These are phyloP conservation scores for Elmis aenea DNA, from an alignment of 2,888 invertebrate species.

Conservation along the genomic window DNA sequence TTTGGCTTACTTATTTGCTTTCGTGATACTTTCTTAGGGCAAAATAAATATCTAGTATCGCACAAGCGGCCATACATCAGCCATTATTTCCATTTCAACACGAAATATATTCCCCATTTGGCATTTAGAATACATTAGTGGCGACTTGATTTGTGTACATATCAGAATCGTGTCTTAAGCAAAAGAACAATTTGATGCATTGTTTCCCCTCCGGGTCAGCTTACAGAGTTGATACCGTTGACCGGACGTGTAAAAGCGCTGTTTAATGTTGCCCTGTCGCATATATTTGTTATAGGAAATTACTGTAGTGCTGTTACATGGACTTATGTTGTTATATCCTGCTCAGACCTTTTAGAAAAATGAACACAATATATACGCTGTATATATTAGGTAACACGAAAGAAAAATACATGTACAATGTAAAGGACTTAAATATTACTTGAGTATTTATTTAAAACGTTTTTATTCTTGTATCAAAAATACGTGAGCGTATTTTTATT, in stretches of 20 bases:
- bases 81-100: conserved; percentile 12
- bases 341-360: too few species aligned
- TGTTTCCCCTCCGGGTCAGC: conserved; percentile 18
- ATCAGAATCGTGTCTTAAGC: conserved; percentile 22
- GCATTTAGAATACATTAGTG: conserved; percentile 18
- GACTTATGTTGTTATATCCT: conserved; percentile 14
- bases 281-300: conserved; percentile 40
- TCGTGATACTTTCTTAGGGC: too few species aligned
- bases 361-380: too few species aligned
- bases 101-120: conserved; percentile 12
- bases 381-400: too few species aligned
- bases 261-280: conserved; percentile 31
- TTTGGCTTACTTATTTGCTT: too few species aligned
- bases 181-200: conserved; percentile 20
- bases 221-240: conserved; percentile 22
- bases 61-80: conserved; percentile 10
- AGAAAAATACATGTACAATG: too few species aligned
- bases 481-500: too few species aligned
- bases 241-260: conserved; percentile 37
- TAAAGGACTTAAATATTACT: too few species aligned
- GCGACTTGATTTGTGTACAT: conserved; percentile 20
- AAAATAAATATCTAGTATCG: too few species aligned
- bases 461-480: too few species aligned
- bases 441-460: too few species aligned
- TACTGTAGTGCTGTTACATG: conserved; percentile 25